phyloP scores from a whole-genome alignment of 2,797 vertebrate species.

The Acanthis flammea region DNA sequence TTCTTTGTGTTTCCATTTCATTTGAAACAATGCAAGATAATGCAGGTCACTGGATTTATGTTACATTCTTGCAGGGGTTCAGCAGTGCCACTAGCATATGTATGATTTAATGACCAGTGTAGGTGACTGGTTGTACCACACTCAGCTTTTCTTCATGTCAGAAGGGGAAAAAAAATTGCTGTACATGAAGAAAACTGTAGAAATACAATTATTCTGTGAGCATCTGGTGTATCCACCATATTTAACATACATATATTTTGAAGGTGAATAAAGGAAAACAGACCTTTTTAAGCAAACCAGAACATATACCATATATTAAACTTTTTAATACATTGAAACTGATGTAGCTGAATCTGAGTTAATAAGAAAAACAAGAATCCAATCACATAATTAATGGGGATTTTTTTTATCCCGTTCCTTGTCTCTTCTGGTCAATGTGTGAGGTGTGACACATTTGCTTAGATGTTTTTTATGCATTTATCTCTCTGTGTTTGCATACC shows the following conservation, averaged over 20 bases:
- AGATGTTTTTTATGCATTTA: background rate
- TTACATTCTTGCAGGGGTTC: background rate
- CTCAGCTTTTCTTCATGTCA: background rate
- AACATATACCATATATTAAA: background rate
- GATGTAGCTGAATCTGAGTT: background rate
- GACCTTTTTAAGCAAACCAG: background rate
- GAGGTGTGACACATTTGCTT: background rate
- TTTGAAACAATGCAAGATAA: background rate
- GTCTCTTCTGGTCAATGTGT: background rate
- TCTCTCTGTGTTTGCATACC: background rate
- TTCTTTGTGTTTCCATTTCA: background rate
- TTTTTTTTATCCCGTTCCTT: fast-evolving
- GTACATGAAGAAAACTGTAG: background rate
- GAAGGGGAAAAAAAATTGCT: background rate
- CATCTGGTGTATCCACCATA: background rate
- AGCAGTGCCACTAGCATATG: background rate
- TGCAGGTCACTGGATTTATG: background rate
- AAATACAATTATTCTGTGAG: background rate
- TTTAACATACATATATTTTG: background rate
- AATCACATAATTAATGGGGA: background rate
- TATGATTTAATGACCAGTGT: background rate
- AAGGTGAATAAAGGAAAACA: background rate
- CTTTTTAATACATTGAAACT: background rate
- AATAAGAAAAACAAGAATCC: background rate
- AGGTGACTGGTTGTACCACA: background rate